These are phyloP conservation scores for Napeogenes inachia DNA, from an alignment of 2,888 invertebrate genomes.

Conservation along the genomic window DNA sequence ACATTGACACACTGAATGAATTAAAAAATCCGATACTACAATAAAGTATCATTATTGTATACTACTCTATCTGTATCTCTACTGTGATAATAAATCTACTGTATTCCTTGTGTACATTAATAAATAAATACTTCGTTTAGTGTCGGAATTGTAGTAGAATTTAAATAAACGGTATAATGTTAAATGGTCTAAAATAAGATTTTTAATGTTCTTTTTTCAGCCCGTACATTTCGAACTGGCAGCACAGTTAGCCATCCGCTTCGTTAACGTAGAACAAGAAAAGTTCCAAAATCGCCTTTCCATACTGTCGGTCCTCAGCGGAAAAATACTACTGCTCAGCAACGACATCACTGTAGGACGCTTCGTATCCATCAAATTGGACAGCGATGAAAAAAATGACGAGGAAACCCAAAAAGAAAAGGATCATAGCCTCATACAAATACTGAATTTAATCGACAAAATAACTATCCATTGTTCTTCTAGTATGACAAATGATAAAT, in stretches of 20 bases:
- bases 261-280: slow-evolving; percentile 85
- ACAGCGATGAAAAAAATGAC: slow-evolving; percentile 60
- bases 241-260: slow-evolving; percentile 87
- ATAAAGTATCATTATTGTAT: too few relatives aligned
- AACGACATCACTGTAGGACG: slow-evolving; percentile 75
- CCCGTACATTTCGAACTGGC: slow-evolving; percentile 84
- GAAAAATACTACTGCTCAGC: slow-evolving; percentile 70
- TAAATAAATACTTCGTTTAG: too few relatives aligned
- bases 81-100: too few relatives aligned
- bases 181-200: too few relatives aligned
- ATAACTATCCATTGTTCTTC: slow-evolving; percentile 80
- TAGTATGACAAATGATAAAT: slow-evolving; percentile 74
- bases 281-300: slow-evolving; percentile 82
- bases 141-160: too few relatives aligned
- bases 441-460: slow-evolving; percentile 83
- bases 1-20: too few relatives aligned
- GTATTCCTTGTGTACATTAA: too few relatives aligned
- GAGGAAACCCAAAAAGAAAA: slow-evolving; percentile 79
- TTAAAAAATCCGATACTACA: too few relatives aligned
- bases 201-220: slow-evolving; percentile 47
- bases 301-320: slow-evolving; percentile 79
- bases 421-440: slow-evolving; percentile 87
- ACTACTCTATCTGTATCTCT: too few relatives aligned
- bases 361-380: slow-evolving; percentile 75
- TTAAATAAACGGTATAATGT: too few relatives aligned